phyloP scores from a whole-genome alignment of 2,888 invertebrate genomes.

The Drosophila niveifrons region DNA sequence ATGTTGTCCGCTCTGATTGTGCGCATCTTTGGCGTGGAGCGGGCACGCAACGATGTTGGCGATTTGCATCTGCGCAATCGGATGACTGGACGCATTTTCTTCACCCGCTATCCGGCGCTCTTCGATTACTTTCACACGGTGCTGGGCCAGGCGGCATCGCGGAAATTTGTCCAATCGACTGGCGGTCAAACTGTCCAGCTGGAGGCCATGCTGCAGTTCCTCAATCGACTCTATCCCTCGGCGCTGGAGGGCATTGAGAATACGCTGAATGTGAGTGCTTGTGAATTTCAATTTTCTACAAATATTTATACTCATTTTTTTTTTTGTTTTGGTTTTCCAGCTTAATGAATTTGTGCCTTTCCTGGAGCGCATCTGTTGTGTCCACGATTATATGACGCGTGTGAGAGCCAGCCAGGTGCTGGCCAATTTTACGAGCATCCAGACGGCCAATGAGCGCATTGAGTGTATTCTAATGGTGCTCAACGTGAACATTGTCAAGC shows the following conservation, averaged over 20 bases:
- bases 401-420: conserved; percentile 89
- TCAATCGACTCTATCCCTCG: conserved; percentile 92
- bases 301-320: neutral
- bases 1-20: conserved; percentile 93
- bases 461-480: conserved; percentile 6
- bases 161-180: conserved; percentile 24
- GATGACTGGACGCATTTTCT: conserved; percentile 93
- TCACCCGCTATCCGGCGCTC: conserved; percentile 88
- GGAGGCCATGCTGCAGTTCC: conserved; percentile 91
- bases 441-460: conserved; percentile 19
- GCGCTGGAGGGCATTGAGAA: conserved; percentile 90
- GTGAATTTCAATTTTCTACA: neutral
- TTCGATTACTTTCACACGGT: conserved; percentile 87
- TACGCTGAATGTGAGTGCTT: conserved; percentile 87
- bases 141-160: conserved; percentile 79
- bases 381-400: conserved; percentile 72
- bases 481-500: neutral
- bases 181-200: conserved; percentile 86
- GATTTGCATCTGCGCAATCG: conserved; percentile 88
- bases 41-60: conserved; percentile 87
- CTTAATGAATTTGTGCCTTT: conserved; percentile 52
- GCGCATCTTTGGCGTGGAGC: conserved; percentile 94
- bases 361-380: conserved; percentile 47
- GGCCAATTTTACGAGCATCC: conserved; percentile 41
- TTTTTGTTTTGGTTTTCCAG: too few relatives aligned